Base-by-base conservation (phyloP, 2,888 invertebrate species). In the Saturnia pavonia region DNA sequence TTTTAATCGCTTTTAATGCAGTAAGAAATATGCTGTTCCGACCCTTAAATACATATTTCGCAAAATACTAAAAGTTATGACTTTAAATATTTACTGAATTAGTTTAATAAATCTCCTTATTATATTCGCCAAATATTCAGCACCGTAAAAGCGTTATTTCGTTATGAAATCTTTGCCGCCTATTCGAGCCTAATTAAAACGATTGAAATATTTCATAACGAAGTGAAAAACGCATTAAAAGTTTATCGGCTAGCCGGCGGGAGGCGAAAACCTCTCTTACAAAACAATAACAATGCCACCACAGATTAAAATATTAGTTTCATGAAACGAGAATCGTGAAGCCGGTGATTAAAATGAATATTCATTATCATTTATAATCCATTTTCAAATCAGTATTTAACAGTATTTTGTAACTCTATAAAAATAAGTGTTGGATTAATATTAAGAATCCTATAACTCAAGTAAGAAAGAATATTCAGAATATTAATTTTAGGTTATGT, bases 171-270 rank as follows among this genome's bases (percentile, higher is more conserved):
- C 77, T 86, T 84, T 83, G 80, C 82, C 82, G 83, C 82, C 81
- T 80, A 77, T 84, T 84, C 80, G 77, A 70, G 77, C 80, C 83
- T 85, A 87, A 88, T 88, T 88, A 88, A 84, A 82, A 79, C 85
- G 83, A 88, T 88, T 86, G 82, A 85, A 89, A 87, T 86, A 85
- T 87, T 89, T 85, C 84, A 85, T 87, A 88, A 88, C 85, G 82
- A 88, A 90, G 85, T 89, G 86, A 86, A 89, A 88, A 90, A 88
- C 88, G 85, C 86, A 89, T 90, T 90, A 90, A 89, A 90, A 90
- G 87, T 90, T 90, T 88, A 85, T 85, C 85, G 81, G 78, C 70
- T 76, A 74, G 70, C 70, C 72, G 76, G 76, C 75, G 78, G 75
- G 71, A 67, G 72, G 75, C 76, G 75, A 72, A 73, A 74, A 76